A percentile compares a stretch with the other conserved stretches of the same genome.
Conservation (phyloP, 1,140 invertebrate genomes). For the Drosophila pallidifrons region DNA sequence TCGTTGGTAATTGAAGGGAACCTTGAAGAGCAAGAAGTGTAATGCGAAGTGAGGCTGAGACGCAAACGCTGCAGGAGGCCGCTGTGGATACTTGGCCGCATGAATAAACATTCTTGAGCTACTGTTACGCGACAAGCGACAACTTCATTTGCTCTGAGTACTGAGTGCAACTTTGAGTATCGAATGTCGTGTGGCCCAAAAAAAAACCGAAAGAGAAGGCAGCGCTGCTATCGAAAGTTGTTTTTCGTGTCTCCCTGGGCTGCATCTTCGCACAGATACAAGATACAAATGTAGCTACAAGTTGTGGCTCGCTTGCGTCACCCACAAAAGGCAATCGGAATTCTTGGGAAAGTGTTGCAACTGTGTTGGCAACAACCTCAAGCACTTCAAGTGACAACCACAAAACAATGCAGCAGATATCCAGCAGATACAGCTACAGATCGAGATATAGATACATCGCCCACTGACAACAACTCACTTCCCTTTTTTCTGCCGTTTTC, state of each 20-base stretch:
- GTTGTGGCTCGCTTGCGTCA: slow-evolving; percentile 43
- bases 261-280: slow-evolving; percentile 41
- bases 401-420: slow-evolving; percentile 50
- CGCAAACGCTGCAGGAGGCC: slow-evolving; percentile 42
- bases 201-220: slow-evolving; percentile 20
- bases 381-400: slow-evolving; percentile 78
- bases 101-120: slow-evolving; percentile 66
- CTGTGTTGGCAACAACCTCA: slow-evolving; percentile 44
- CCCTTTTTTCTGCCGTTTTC: slow-evolving; percentile 14
- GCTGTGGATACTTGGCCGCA: not conserved
- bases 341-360: slow-evolving; percentile 80
- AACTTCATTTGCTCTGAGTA: slow-evolving; percentile 55
- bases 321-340: slow-evolving; percentile 45
- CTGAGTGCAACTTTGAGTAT: slow-evolving; percentile 27
- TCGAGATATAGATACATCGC: slow-evolving; percentile 12
- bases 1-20: slow-evolving; percentile 56
- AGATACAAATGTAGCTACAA: slow-evolving; percentile 46
- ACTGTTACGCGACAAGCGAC: slow-evolving; percentile 64
- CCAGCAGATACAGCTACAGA: slow-evolving; percentile 24
- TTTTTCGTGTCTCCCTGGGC: slow-evolving; percentile 59
- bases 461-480: slow-evolving; percentile 38
- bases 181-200: slow-evolving; percentile 45
- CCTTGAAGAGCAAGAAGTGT: not conserved
- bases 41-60: slow-evolving; percentile 2
- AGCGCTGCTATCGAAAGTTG: slow-evolving; percentile 70